Conservation (phyloP, 2,113 vertebrate species). For the Peucedramus taeniatus region DNA sequence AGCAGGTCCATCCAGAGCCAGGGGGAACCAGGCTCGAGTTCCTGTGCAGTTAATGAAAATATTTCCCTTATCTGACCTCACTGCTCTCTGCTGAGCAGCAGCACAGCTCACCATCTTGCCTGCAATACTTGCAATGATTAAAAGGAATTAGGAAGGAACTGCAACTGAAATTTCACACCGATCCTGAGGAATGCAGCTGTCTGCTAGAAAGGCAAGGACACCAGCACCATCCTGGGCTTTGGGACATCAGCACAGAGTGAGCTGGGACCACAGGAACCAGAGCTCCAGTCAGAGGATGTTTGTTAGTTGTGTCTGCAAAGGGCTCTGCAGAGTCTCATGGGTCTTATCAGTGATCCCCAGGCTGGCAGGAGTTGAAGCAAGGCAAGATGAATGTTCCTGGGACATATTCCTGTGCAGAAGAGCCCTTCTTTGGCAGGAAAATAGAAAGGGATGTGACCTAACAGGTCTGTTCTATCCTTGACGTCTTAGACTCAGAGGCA, state of each 20-base stretch:
- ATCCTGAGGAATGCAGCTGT: neutral
- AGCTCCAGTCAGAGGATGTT: neutral
- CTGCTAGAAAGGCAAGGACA: neutral
- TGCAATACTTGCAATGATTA: neutral
- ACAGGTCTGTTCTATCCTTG: neutral
- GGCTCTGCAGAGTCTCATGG: neutral
- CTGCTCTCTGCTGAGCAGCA: neutral
- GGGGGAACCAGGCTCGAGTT: neutral
- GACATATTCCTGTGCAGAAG: neutral
- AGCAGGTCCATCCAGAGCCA: neutral
- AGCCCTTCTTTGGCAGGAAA: conserved; percentile 21
- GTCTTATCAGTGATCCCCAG: conserved; percentile 3
- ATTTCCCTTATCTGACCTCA: neutral
- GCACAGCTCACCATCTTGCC: neutral
- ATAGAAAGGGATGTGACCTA: neutral
- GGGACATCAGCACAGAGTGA: neutral
- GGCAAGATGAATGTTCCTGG: neutral
- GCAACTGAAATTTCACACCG: conserved; percentile 40
- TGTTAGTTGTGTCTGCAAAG: neutral
- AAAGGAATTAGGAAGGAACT: conserved; percentile 26
- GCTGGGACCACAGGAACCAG: neutral
- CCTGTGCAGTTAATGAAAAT: neutral
- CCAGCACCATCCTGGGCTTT: neutral
- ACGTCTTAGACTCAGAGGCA: neutral
- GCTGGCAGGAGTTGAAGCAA: neutral